Evolutionary conservation across 2,113 vertebrate species (phyloP).

Genomic region (Peromyscus californicus): DNA sequence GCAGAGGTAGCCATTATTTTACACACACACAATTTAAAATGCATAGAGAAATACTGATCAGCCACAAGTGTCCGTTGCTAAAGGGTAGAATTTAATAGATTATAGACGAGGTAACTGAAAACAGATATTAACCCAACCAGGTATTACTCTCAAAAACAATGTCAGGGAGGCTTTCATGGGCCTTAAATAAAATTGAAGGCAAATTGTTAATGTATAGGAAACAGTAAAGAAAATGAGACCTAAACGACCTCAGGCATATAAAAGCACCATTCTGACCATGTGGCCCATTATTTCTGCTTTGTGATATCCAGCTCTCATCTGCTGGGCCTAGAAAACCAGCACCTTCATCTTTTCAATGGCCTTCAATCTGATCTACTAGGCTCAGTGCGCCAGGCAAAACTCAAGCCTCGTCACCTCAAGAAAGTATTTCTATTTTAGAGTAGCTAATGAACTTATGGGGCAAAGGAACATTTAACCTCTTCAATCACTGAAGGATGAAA

Average conservation of each 20-base stretch:
- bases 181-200: neutral
- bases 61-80: neutral
- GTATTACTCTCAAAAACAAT: neutral
- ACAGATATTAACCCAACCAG: neutral
- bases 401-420: neutral
- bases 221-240: neutral
- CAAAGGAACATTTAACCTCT: neutral
- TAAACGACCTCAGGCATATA: neutral
- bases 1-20: neutral
- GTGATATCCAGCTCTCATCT: neutral
- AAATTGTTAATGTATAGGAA: neutral
- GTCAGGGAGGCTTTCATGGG: neutral
- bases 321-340: conserved; percentile 12
- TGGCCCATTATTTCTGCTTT: conserved; percentile 32
- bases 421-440: conserved; percentile 45
- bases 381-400: neutral
- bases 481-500: conserved; percentile 10
- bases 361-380: conserved; percentile 59
- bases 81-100: neutral
- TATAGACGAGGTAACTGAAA: neutral
- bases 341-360: conserved; percentile 10
- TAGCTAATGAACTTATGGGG: neutral
- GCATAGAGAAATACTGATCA: neutral
- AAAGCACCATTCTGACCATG: neutral
- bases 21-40: neutral